Evolutionary conservation across 2,797 vertebrate species (phyloP).

Genomic region (Alectoris magna): DNA sequence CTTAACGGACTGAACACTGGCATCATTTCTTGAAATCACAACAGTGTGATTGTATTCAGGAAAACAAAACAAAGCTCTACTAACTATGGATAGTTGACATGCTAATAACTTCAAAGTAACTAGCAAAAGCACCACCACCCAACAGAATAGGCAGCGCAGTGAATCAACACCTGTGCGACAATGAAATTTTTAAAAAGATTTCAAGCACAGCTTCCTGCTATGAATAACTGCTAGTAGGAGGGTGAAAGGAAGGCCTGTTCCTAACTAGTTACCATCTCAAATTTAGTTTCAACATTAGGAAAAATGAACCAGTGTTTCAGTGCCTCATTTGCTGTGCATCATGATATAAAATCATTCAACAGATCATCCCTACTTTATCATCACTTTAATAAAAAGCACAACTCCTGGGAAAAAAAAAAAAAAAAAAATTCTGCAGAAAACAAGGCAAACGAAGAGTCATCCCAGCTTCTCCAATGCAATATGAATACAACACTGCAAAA

Average conservation of each 20-base stretch:
- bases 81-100: neutral
- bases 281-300: neutral
- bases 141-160: neutral
- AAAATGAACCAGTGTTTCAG: neutral
- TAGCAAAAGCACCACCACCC: neutral
- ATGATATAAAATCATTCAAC: slow-evolving; percentile 4
- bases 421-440: neutral
- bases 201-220: neutral
- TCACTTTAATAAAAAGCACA: neutral
- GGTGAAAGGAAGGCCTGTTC: slow-evolving; percentile 45
- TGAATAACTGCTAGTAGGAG: slow-evolving; percentile 53
- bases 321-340: neutral
- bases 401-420: neutral
- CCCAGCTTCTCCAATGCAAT: neutral
- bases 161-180: slow-evolving; percentile 39
- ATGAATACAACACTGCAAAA: neutral
- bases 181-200: neutral
- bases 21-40: neutral
- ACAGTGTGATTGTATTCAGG: neutral
- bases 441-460: neutral
- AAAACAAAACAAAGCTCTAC: neutral
- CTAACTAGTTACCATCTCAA: neutral
- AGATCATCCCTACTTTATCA: neutral
- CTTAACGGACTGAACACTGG: neutral
- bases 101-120: neutral